Evolutionary conservation across 2,113 vertebrate species (phyloP).

Genomic region (Micromys minutus): DNA sequence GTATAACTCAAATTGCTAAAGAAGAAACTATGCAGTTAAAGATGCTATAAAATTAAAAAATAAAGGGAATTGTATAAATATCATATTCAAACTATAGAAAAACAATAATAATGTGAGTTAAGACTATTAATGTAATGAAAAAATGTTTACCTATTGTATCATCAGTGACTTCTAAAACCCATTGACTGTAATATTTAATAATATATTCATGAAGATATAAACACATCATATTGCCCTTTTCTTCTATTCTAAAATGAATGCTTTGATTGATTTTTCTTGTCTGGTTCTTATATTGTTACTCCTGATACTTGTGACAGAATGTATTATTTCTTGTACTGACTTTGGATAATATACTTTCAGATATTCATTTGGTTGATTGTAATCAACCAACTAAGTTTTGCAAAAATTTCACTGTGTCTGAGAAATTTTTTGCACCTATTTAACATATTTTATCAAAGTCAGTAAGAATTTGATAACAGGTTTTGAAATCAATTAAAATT

Average conservation of each 20-base stretch:
- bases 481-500: neutral
- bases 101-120: neutral
- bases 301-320: fast-evolving
- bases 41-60: neutral
- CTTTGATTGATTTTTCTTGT: neutral
- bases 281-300: neutral
- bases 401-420: neutral
- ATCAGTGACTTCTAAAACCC: neutral
- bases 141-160: neutral
- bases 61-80: neutral
- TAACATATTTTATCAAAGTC: neutral
- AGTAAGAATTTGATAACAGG: neutral
- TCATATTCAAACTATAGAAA: neutral
- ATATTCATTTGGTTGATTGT: neutral
- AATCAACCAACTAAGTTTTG: neutral
- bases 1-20: neutral
- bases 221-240: neutral
- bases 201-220: neutral
- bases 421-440: neutral
- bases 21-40: neutral
- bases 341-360: neutral
- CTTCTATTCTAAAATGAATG: neutral
- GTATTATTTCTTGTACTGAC: neutral
- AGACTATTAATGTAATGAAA: no score
- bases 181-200: neutral